These are phyloP conservation scores for Pontoporia blainvillei DNA, from an alignment of 2,113 vertebrate species.

Conservation along the genomic window DNA sequence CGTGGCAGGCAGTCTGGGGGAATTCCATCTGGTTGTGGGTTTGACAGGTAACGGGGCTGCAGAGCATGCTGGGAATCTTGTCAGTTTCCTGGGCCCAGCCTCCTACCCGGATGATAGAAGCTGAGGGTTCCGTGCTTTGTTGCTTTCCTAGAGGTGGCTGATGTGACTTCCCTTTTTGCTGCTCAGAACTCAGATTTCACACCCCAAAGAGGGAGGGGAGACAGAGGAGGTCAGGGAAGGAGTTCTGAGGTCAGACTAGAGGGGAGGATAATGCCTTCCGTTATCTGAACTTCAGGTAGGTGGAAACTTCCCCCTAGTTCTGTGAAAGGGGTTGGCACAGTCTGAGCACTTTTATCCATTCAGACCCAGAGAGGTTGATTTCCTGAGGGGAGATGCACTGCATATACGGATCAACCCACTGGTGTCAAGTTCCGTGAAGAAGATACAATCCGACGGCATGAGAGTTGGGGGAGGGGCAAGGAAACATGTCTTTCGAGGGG, in stretches of 20 bases:
- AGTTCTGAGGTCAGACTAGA: not conserved
- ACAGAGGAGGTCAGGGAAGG: not conserved
- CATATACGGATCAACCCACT: no score
- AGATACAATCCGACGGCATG: rapidly evolving
- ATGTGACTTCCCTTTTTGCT: not conserved
- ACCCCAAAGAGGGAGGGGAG: not conserved
- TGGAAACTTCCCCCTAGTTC: not conserved
- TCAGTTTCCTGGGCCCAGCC: constrained; percentile 23
- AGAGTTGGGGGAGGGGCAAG: no score
- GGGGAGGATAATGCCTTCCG: not conserved
- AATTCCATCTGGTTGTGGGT: not conserved
- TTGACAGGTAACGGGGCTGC: not conserved
- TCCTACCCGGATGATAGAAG: not conserved
- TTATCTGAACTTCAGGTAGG: not conserved
- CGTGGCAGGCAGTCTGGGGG: not conserved
- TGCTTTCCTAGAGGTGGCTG: not conserved
- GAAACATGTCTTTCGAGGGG: not conserved
- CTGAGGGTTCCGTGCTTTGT: not conserved
- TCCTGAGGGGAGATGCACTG: not conserved
- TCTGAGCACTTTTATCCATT: not conserved
- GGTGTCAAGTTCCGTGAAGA: not conserved
- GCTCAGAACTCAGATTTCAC: not conserved
- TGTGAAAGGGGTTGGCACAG: not conserved
- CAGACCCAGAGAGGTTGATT: not conserved
- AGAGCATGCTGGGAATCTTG: constrained; percentile 47